Base-by-base conservation (phyloP, 2,113 vertebrate species). In the Aplodontia rufa region DNA sequence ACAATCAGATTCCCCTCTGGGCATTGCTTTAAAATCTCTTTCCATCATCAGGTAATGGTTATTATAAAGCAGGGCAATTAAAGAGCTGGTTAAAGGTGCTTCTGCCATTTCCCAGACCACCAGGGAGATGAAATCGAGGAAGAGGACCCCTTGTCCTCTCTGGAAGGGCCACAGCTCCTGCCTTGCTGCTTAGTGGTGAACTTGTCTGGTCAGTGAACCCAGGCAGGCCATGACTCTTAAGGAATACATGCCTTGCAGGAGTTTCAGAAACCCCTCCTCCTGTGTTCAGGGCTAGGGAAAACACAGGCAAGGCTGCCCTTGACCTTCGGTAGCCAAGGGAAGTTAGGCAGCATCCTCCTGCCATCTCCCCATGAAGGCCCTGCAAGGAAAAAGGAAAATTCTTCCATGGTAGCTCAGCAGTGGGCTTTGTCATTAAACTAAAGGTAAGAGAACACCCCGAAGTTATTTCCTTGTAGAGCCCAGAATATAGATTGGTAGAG, bases 21-120 rank as follows among this genome's bases (percentile, higher is more conserved):
- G 32, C 71, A 71, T 76, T 69, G 64, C 74, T 91, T 94, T 86
- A 88, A 96, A 94, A 97, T 91, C 69, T 68, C 42, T 74, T 92
- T 72, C 47, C 62, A 79, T 89, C 47, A 53, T 87, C 75, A 90
- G 49, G 68, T 88, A 93, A 92, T 49, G n/a, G n/a, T n/a, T n/a
- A 87, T 69, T 74, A 87, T 40, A 89, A 96, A 85, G 40, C 71
- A 93, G 37, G 14, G 45, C 60, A 87, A 51, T 92, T 68, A 80
- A 71, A 85, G 66, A 69, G 85, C 72, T 92, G 35, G 47, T 85
- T 69, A 79, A 20, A 93, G 42, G 37, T 92, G 45, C 9, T 40
- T 64, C 42, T 10, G 26, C 62, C 47, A 26, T 75, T 75, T 75
- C 19, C 32, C 87, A 93, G 49, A 26, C 10, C 47, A 9, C 35